Evolutionary conservation across 2,888 invertebrate genomes (phyloP), one percentile per base, ranked within the genome.

Genomic region (Eustalomyia histrio): DNA sequence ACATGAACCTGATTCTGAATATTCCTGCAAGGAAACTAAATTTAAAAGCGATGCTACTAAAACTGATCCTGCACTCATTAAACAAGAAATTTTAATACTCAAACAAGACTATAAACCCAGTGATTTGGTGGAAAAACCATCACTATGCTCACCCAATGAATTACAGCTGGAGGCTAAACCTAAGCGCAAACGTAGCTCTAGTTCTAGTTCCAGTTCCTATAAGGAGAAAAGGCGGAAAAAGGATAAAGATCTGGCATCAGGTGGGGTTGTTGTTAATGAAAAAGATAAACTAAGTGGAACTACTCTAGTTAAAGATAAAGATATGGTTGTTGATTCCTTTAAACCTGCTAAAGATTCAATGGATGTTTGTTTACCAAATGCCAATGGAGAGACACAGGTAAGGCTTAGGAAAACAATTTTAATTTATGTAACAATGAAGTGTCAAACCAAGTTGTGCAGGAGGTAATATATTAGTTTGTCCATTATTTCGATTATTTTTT

Each of bases 221-320:
- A 91, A 91, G 84, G 91, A 90, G 58, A 91, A 90, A 83, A 90
- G 89, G 78, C 87, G 90, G 84, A 90, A 90, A 89, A 90, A 90
- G 83, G 88, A 90, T 69, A 90, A 89, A 71, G 85, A 85, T 8
- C 47, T 55, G 14, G 35, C 33, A 21, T 24, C 73, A 14, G 35
- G 33, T 33, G 8, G 35, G 39, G 39, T 1, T 24, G 55, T 29
- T 12, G 55, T 74, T 43, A 47, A 16, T 6, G 81, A 78, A 55
- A 81, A 74, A 47, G 78, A 81, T 43, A 81, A 74, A 74, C 18
- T 65, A 35, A 55, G 43, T 58, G 58, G 24, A n/a, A n/a, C n/a
- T 16, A 69, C 60, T 53, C 57, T 74, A 47, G 12, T 24, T 17
- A 74, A 64, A 53, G 81, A 72, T n/a, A 83, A 79, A 33, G 80